Evolutionary conservation across 2,888 invertebrate genomes (phyloP).

Genomic region (Anarsia innoxiella): DNA sequence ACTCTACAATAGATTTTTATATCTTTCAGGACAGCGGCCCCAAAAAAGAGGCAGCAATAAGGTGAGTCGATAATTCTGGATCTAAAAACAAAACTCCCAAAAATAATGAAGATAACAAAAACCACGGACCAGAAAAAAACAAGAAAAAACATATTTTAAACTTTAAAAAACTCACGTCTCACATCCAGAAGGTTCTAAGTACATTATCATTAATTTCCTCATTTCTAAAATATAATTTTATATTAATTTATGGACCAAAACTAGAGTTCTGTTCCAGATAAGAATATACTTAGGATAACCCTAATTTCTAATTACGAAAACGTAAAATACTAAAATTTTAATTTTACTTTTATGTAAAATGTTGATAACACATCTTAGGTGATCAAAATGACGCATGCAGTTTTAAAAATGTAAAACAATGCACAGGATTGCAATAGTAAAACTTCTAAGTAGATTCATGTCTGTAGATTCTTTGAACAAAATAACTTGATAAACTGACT

Average conservation of each 20-base stretch:
- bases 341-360: too few species aligned
- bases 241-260: conserved; percentile 35
- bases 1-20: neutral
- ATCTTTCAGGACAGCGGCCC: conserved; percentile 23
- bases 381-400: too few species aligned
- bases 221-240: conserved; percentile 19
- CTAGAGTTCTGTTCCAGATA: conserved; percentile 1
- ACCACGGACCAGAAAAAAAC: conserved; percentile 5
- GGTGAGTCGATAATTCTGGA: conserved; percentile 34
- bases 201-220: conserved; percentile 11
- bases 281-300: too few species aligned
- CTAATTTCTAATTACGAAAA: too few species aligned
- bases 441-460: too few species aligned
- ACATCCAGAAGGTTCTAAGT: conserved; percentile 20
- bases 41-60: conserved; percentile 32
- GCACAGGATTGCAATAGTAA: too few species aligned
- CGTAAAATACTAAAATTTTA: too few species aligned
- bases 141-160: conserved; percentile 12
- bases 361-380: too few species aligned
- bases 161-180: conserved; percentile 19
- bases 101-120: neutral
- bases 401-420: too few species aligned
- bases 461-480: too few species aligned
- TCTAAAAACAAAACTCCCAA: conserved; percentile 19
- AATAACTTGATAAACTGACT: conserved; percentile 1